These are phyloP conservation scores for Caranx melampygus DNA, from an alignment of 2,113 vertebrate species.

Conservation along the genomic window DNA sequence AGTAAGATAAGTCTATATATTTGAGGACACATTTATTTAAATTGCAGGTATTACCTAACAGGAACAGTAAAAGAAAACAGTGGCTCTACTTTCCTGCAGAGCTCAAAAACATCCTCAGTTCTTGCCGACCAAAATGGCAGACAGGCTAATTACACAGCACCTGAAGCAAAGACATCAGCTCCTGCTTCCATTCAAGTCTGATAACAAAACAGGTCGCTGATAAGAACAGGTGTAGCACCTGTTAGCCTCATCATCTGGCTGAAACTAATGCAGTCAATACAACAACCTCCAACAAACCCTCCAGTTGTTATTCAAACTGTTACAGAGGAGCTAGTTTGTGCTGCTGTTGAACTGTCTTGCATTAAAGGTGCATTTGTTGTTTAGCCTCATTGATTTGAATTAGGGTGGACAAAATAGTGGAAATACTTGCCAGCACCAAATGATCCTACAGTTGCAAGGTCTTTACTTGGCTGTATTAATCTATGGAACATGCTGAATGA, in stretches of 20 bases:
- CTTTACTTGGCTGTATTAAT: too few relatives aligned
- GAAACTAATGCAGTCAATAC: not conserved
- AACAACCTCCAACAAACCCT: not conserved
- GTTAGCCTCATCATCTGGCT: not conserved
- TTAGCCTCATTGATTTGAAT: not conserved
- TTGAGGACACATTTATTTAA: not conserved
- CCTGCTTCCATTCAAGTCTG: constrained; percentile 25
- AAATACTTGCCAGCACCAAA: not conserved
- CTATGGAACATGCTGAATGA: too few relatives aligned
- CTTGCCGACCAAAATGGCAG: constrained; percentile 12
- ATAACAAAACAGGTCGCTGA: constrained; percentile 17
- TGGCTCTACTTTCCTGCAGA: constrained; percentile 23
- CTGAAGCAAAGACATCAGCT: constrained; percentile 1
- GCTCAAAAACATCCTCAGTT: constrained; percentile 20
- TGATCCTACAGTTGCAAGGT: too few relatives aligned
- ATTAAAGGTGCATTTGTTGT: too few relatives aligned
- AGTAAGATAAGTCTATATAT: not conserved
- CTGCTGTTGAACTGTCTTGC: too few relatives aligned
- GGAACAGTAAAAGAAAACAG: constrained; percentile 8
- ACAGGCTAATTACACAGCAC: not conserved
- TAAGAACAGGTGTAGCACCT: not conserved
- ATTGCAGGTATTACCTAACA: not conserved
- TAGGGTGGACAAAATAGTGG: not conserved
- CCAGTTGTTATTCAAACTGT: too few relatives aligned
- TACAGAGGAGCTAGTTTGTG: too few relatives aligned